Evolutionary conservation across 2,888 invertebrate genomes (phyloP).

Genomic region (Camptogramma bilineatum): DNA sequence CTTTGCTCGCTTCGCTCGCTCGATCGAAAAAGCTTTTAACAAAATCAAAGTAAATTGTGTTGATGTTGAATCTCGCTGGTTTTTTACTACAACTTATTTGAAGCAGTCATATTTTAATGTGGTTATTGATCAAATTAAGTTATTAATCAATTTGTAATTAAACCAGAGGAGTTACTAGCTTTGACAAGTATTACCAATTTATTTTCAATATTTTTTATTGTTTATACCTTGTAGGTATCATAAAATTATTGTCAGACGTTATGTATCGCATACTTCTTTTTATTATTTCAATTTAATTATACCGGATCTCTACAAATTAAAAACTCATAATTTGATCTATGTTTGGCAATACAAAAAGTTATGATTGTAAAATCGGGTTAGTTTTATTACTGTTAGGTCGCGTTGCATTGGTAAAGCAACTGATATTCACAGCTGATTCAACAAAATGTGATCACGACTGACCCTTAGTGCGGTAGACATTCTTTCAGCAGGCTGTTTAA

Average conservation of each 20-base stretch:
- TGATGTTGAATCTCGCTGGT: background rate
- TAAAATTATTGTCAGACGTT: background rate
- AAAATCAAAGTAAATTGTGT: no score
- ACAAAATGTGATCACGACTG: no score
- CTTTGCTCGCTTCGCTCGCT: no score
- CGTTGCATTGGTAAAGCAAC: background rate
- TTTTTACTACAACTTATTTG: background rate
- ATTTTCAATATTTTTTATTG: background rate
- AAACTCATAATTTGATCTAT: background rate
- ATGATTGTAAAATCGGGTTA: background rate
- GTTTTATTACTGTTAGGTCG: background rate
- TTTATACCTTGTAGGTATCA: background rate
- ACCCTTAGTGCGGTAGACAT: no score
- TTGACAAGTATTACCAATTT: background rate
- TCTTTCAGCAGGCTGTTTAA: no score
- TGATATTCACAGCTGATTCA: no score
- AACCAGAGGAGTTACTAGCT: background rate
- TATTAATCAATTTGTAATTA: background rate
- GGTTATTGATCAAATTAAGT: background rate
- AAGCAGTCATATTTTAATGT: background rate
- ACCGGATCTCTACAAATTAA: background rate
- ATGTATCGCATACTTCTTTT: background rate
- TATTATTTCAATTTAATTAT: conserved; percentile 1
- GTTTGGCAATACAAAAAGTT: background rate
- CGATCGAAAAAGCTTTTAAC: no score